Evolutionary conservation across 2,113 vertebrate species (phyloP), one percentile per base, ranked within the genome.

Genomic region (Hypanus sabinus): DNA sequence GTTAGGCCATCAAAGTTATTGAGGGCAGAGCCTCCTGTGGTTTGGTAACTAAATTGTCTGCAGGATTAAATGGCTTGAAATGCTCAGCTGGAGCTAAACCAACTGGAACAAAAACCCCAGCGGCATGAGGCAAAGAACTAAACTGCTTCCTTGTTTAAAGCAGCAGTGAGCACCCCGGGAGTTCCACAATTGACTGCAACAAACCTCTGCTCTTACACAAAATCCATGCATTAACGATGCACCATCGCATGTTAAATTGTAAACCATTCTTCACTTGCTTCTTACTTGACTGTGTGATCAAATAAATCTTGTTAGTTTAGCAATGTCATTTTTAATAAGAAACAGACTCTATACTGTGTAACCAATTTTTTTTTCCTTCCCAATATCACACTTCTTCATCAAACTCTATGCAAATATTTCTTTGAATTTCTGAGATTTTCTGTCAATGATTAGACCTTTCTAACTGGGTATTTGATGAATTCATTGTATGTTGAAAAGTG

Each of bases 61-160:
- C 22, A 70, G 65, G 88, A 92, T 92, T 92, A 92, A 92, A 70
- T 92, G 90, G 33, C 65, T 93, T 73, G 68, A 93, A 93, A 93
- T 92, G 88, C 62, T 71, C 90, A 73, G 90, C 68, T 93, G 90
- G 65, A 68, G 65, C 65, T 46, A 71, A 93, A 71, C 68, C 33
- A 93, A 93, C 65, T 73, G 65, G 65, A 93, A 71, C 68, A 93
- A 93, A 71, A 38, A 93, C 0, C 46, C 68, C 68, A 73, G 90
- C 68, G 71, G 24, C 65, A 71, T 16, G 68, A 93, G 46, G 70
- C 68, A 46, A 27, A 46, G 33, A 46, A 24, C 90, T 73, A 73
- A 73, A 93, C 65, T 93, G 90, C 36, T 70, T 92, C 20, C 68
- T 93, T 73, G 90, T 73, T 20, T 46, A 30, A 71, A 93, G 65